These are phyloP conservation scores for Falco naumanni DNA, from an alignment of 2,797 vertebrate genomes.

Conservation along the genomic window DNA sequence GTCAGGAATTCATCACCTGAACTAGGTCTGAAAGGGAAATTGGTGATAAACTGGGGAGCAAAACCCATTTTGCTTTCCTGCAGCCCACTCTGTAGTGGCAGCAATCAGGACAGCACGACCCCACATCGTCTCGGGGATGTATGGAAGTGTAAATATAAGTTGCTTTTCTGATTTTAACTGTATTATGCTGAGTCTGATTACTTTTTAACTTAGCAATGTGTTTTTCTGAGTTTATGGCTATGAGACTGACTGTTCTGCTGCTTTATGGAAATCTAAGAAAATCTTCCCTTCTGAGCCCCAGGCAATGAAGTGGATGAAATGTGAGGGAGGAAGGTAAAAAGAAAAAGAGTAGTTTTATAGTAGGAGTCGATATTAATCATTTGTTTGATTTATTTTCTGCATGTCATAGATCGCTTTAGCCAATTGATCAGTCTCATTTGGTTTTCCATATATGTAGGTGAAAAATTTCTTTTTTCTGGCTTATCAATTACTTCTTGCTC, in stretches of 20 bases:
- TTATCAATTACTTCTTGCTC: not conserved
- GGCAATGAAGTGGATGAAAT: not conserved
- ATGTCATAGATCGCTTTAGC: not conserved
- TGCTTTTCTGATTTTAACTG: not conserved
- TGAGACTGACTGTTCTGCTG: not conserved
- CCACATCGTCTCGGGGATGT: accelerated
- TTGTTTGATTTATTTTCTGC: not conserved
- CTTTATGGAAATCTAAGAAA: not conserved
- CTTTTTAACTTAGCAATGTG: not conserved
- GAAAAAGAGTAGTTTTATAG: not conserved
- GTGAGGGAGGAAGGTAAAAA: not conserved
- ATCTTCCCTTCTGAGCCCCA: not conserved
- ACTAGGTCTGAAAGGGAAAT: not conserved
- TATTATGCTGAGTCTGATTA: accelerated
- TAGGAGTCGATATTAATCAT: not conserved
- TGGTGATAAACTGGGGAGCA: not conserved
- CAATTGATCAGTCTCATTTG: not conserved
- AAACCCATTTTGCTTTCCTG: not conserved
- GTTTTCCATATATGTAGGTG: not conserved
- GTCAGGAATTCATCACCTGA: not conserved
- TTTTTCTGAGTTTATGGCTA: not conserved
- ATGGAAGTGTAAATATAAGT: not conserved
- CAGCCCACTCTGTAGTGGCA: not conserved
- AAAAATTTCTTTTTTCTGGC: not conserved
- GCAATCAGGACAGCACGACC: not conserved